Base-by-base conservation (phyloP, 1,140 invertebrate species). In the Sitophilus oryzae region DNA sequence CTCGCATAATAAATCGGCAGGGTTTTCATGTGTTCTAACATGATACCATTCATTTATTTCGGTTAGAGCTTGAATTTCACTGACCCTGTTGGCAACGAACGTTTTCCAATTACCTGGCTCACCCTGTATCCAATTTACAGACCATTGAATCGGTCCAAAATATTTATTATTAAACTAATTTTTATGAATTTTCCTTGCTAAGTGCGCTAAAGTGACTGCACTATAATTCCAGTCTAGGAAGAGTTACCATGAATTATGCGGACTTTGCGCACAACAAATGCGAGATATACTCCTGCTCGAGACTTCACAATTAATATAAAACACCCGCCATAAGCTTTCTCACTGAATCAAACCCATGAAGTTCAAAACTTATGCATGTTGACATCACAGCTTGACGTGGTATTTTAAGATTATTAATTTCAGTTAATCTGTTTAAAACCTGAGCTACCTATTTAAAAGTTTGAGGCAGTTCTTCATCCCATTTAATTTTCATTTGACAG, bases 381-480 rank as follows among this genome's bases (percentile, higher is more conserved):
- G n/a, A n/a, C n/a, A n/a, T n/a, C n/a, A n/a, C n/a, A n/a, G n/a
- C n/a, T n/a, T n/a, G n/a, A n/a, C n/a, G n/a, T n/a, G n/a, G n/a
- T n/a, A n/a, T n/a, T n/a, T n/a, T n/a, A n/a, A n/a, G n/a, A n/a
- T n/a, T n/a, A n/a, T n/a, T n/a, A n/a, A n/a, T n/a, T n/a, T n/a
- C n/a, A n/a, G n/a, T n/a, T n/a, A 10, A 1, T 38, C 14, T 10
- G 14, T 8, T n/a, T 6, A 38, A 1, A 38, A 38, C 8, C 6
- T 5, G 14, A n/a, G 11, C 60, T 50, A 62, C 19, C 2, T 44
- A 46, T 21, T 59, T 37, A 20, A 64, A 19, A 15, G 59, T 30
- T 10, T 15, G 4, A 9, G 67, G 63, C 0, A 73, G 4, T n/a
- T 60, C 47, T 19, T 72, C 66, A 52, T 74, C 70, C 69, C 69